These are phyloP conservation scores for Phaethornis superciliosus DNA, from an alignment of 2,113 vertebrate genomes.

Conservation along the genomic window DNA sequence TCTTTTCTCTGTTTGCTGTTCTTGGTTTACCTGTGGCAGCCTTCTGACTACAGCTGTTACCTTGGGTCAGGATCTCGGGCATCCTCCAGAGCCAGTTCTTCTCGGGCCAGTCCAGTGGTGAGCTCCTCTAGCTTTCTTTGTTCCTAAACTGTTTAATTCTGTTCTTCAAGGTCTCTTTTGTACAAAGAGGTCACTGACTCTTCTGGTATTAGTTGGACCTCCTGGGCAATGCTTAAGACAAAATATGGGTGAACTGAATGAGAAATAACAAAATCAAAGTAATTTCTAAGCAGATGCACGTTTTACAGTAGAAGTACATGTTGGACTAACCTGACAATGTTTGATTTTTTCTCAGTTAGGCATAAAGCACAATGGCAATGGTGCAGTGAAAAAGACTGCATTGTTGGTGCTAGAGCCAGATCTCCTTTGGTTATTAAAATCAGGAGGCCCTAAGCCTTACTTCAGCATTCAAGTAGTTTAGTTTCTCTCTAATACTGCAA, in stretches of 20 bases:
- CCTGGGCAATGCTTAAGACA: background rate
- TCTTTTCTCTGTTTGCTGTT: slow-evolving; percentile 58
- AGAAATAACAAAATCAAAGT: background rate
- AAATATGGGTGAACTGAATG: background rate
- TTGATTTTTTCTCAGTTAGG: background rate
- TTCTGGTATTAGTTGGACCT: background rate
- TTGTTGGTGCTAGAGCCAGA: background rate
- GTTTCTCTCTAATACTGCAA: background rate
- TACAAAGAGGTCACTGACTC: background rate
- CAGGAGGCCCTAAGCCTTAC: background rate
- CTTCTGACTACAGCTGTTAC: slow-evolving; percentile 87
- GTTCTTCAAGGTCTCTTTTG: background rate
- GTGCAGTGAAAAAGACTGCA: background rate
- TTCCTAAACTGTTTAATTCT: background rate
- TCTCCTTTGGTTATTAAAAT: background rate
- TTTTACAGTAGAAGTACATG: background rate
- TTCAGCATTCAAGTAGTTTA: background rate
- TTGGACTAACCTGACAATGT: background rate
- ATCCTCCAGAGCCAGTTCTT: slow-evolving; percentile 92
- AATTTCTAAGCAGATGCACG: background rate
- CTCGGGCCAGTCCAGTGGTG: slow-evolving; percentile 97
- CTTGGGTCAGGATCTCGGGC: slow-evolving; percentile 88
- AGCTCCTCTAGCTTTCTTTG: slow-evolving; percentile 67
- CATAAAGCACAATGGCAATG: background rate
- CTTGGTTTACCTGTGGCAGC: slow-evolving; percentile 70